Percentiles rank a stretch among this genome's conserved stretches.
Evolutionary conservation across 2,113 vertebrate species (phyloP).

Genomic region (Rhinoderma darwinii): DNA sequence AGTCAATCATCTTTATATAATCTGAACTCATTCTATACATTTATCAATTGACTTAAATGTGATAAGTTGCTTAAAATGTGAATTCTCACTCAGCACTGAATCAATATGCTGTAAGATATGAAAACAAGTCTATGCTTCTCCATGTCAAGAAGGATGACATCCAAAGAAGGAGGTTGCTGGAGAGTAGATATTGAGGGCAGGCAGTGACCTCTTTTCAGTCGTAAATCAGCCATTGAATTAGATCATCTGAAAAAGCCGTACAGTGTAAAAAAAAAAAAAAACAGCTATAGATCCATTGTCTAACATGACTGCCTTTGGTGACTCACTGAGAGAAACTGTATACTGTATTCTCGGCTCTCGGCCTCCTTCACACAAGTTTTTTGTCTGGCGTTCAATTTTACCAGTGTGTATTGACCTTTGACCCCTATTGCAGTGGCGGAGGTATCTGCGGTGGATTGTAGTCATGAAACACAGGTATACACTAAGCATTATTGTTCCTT

Average conservation of each 20-base stretch:
- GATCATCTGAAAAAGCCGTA: slow-evolving; percentile 75
- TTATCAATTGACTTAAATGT: slow-evolving; percentile 20
- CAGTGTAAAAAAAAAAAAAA: slow-evolving; percentile 67
- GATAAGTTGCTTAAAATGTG: slow-evolving; percentile 35
- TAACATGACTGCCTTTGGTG: slow-evolving; percentile 72
- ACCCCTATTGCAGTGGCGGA: too few species aligned
- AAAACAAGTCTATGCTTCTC: slow-evolving; percentile 44
- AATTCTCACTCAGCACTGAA: slow-evolving; percentile 38
- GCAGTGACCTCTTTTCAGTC: slow-evolving; percentile 62
- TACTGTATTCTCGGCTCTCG: too few species aligned
- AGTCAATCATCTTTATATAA: slow-evolving; percentile 1
- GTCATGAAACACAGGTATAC: too few species aligned
- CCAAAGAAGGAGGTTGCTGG: slow-evolving; percentile 30
- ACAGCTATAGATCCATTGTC: slow-evolving; percentile 75
- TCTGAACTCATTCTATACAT: slow-evolving; percentile 28
- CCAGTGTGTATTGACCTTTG: too few species aligned
- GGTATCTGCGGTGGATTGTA: too few species aligned
- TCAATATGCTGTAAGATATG: slow-evolving; percentile 43
- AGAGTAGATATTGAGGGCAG: slow-evolving; percentile 42
- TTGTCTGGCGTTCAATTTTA: too few species aligned
- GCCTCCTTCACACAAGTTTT: too few species aligned
- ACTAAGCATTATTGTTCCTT: too few species aligned
- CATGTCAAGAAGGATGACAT: slow-evolving; percentile 40
- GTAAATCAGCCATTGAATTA: slow-evolving; percentile 77
- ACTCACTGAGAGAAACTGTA: slow-evolving; percentile 70